Conservation (phyloP, 2,888 invertebrate species). For the Limenitis arthemis region DNA sequence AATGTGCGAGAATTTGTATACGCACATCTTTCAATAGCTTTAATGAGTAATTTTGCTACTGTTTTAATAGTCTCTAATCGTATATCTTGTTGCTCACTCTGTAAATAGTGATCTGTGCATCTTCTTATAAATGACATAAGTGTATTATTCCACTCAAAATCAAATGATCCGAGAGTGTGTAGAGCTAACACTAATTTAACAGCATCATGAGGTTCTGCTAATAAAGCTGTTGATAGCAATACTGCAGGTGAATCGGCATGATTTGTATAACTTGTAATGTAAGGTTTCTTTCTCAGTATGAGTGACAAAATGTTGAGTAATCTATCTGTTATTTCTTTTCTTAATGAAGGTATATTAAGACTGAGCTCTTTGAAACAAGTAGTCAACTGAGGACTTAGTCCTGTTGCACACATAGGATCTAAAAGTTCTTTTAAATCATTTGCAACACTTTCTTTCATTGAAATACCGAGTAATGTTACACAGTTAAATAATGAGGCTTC, state of each 20-base stretch:
- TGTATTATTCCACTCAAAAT: conserved; percentile 91
- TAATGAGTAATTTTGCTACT: conserved; percentile 88
- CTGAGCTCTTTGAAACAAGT: conserved; percentile 94
- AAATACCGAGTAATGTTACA: conserved; percentile 92
- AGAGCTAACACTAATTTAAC: conserved; percentile 93
- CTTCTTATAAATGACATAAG: conserved; percentile 93
- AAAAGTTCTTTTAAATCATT: conserved; percentile 86
- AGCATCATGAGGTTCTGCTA: conserved; percentile 78
- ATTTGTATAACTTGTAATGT: conserved; percentile 74
- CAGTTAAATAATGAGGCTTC: conserved; percentile 95
- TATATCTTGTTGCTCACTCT: conserved; percentile 92
- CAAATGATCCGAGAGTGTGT: conserved; percentile 90
- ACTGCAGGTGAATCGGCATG: conserved; percentile 62
- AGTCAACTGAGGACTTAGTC: conserved; percentile 91
- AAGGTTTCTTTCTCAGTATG: conserved; percentile 89
- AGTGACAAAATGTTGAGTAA: conserved; percentile 92
- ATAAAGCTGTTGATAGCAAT: conserved; percentile 50
- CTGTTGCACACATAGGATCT: conserved; percentile 93
- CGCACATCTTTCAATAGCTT: conserved; percentile 80
- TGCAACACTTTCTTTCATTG: conserved; percentile 85
- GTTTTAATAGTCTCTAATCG: conserved; percentile 93
- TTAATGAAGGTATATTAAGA: conserved; percentile 88
- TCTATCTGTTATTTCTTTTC: conserved; percentile 93
- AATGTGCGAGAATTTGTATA: conserved; percentile 85
- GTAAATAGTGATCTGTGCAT: conserved; percentile 92